phyloP scores from a whole-genome alignment of 2,797 vertebrate genomes.

The Malurus splendens region DNA sequence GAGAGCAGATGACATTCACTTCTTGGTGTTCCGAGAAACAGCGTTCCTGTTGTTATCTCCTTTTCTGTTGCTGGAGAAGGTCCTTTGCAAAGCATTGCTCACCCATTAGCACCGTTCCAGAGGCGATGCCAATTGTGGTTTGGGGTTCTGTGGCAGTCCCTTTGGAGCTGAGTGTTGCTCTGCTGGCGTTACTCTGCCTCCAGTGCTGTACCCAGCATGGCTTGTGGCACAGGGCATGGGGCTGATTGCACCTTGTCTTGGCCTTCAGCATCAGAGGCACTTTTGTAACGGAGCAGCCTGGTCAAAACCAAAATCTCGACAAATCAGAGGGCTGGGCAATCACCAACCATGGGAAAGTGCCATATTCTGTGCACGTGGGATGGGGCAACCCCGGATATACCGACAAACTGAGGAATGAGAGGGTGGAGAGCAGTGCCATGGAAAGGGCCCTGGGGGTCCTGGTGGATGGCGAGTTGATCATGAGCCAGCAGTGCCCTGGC shows the following conservation, averaged over 20 bases:
- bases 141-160: not conserved
- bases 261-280: fast-evolving
- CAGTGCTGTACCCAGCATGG: fast-evolving
- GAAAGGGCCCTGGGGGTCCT: not conserved
- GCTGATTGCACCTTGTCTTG: not conserved
- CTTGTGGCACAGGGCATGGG: not conserved
- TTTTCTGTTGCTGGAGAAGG: not conserved
- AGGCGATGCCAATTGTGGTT: fast-evolving
- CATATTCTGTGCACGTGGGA: fast-evolving
- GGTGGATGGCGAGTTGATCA: fast-evolving
- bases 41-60: not conserved
- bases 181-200: not conserved
- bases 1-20: not conserved
- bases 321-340: not conserved
- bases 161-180: fast-evolving
- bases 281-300: not conserved
- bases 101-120: not conserved
- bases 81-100: not conserved
- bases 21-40: not conserved
- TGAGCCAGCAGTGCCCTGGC: fast-evolving
- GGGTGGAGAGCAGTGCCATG: not conserved
- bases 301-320: fast-evolving
- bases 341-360: not conserved
- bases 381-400: fast-evolving
- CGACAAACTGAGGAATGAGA: fast-evolving